phyloP scores from a whole-genome alignment of 2,113 vertebrate species.

The Rhegmatorhina hoffmannsi region DNA sequence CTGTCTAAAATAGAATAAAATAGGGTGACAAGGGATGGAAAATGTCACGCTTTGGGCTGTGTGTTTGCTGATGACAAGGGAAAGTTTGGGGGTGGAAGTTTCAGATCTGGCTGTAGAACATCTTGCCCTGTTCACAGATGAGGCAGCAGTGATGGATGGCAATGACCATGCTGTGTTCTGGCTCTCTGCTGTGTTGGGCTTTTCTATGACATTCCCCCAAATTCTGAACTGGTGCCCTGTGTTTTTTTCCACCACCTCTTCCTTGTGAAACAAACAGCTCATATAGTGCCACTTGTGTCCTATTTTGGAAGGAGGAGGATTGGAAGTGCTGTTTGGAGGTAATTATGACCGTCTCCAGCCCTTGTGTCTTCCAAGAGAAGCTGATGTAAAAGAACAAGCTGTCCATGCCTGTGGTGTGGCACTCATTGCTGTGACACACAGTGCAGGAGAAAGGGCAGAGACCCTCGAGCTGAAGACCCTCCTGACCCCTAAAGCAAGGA shows the following conservation, averaged over 20 bases:
- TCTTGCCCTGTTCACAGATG: neutral
- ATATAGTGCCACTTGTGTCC: neutral
- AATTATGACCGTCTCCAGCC: neutral
- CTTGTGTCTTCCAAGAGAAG: neutral
- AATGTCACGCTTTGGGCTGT: fast-evolving
- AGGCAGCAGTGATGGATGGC: neutral
- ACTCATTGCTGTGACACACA: neutral
- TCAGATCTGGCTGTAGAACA: neutral
- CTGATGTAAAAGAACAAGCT: neutral
- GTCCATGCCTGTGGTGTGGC: neutral
- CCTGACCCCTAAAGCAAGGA: neutral
- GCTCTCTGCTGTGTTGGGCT: neutral
- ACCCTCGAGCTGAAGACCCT: neutral
- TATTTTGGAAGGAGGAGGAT: neutral
- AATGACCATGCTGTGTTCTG: neutral
- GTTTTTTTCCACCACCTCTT: neutral
- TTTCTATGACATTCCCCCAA: fast-evolving
- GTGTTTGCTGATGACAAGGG: neutral
- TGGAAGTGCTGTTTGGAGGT: neutral
- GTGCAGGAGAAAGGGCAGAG: neutral
- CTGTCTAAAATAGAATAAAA: neutral
- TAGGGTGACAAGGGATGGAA: neutral
- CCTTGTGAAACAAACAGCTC: neutral
- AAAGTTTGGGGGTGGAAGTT: neutral
- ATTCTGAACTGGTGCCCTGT: neutral